Evolutionary conservation across 2,797 vertebrate genomes (phyloP).

Genomic region (Nothura maculosa): DNA sequence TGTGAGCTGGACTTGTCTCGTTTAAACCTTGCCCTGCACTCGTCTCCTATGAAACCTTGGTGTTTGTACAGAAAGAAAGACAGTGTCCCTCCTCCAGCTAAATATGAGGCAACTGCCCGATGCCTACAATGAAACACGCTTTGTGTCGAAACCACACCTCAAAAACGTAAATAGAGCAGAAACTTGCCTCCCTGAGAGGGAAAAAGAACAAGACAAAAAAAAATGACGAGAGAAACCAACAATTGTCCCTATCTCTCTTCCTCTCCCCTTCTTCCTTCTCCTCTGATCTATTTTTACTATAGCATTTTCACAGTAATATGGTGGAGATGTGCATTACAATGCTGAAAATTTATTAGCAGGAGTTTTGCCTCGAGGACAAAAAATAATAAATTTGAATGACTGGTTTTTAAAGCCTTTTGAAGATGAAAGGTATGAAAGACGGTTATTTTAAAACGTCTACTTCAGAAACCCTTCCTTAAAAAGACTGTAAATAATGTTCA

Average conservation of each 20-base stretch:
- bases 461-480: conserved; percentile 9
- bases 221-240: fast-evolving
- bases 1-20: background rate
- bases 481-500: background rate
- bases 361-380: conserved; percentile 51
- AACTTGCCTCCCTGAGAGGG: background rate
- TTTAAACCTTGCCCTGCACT: background rate
- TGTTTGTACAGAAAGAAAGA: background rate
- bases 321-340: background rate
- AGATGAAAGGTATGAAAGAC: conserved; percentile 15
- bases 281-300: background rate
- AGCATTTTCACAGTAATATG: background rate
- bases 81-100: background rate
- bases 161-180: conserved; percentile 22
- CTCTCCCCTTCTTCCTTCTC: background rate
- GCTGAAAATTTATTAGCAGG: background rate
- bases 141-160: conserved; percentile 22
- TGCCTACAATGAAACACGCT: background rate
- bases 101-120: background rate
- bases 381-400: conserved; percentile 2
- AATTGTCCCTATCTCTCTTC: background rate
- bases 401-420: conserved; percentile 20
- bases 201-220: no score
- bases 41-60: background rate
- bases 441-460: background rate